These are phyloP conservation scores for Leptogaster cylindrica DNA, from an alignment of 2,888 invertebrate genomes.

Conservation along the genomic window DNA sequence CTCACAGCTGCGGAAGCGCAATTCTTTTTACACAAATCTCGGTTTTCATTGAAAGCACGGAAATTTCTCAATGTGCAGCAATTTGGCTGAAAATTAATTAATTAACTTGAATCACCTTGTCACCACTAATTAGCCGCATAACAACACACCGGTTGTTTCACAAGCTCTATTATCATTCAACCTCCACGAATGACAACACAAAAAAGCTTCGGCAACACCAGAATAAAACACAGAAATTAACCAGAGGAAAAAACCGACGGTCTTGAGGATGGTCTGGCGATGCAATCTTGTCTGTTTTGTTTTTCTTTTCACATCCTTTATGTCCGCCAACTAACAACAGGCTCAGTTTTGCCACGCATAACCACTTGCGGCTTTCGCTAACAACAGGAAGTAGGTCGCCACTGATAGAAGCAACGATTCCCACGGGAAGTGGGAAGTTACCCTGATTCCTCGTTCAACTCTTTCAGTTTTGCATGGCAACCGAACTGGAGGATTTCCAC, in stretches of 20 bases:
- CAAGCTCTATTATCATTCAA: slow-evolving; percentile 23
- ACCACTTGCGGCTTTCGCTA: slow-evolving; percentile 28
- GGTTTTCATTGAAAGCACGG: too few relatives aligned
- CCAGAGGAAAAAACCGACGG: neutral
- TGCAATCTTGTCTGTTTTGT: neutral
- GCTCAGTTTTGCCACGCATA: slow-evolving; percentile 11
- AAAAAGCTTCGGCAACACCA: neutral
- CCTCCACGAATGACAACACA: slow-evolving; percentile 15
- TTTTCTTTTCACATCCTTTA: neutral
- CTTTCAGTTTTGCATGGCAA: neutral
- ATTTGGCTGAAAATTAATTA: slow-evolving; percentile 31
- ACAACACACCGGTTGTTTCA: slow-evolving; percentile 37
- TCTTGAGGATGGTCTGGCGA: neutral
- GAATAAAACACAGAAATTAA: neutral
- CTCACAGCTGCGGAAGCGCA: too few relatives aligned
- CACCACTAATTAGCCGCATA: slow-evolving; percentile 40
- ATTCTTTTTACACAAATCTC: too few relatives aligned
- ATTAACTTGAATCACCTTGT: slow-evolving; percentile 36
- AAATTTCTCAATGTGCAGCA: too few relatives aligned
- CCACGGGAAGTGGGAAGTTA: slow-evolving; percentile 18
- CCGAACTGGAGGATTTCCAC: slow-evolving; percentile 3
- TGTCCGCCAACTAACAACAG: slow-evolving; percentile 19
- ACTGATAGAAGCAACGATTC: slow-evolving; percentile 17
- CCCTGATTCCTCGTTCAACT: neutral
- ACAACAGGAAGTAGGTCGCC: slow-evolving; percentile 23